phyloP scores from a whole-genome alignment of 2,113 vertebrate genomes.

The Anseranas semipalmata region DNA sequence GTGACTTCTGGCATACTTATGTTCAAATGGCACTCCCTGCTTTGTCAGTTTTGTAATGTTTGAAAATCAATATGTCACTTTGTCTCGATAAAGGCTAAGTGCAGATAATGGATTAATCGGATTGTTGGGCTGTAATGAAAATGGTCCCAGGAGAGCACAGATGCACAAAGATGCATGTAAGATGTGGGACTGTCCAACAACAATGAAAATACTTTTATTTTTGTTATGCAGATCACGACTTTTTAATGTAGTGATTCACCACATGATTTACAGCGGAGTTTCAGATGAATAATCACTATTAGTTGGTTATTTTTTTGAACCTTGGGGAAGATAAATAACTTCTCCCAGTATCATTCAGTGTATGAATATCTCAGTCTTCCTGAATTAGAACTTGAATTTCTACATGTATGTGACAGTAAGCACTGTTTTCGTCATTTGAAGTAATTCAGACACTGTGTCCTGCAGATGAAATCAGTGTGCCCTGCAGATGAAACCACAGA shows the following conservation, averaged over 20 bases:
- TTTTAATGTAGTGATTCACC: neutral
- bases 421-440: neutral
- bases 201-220: neutral
- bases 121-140: neutral
- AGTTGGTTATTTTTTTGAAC: neutral
- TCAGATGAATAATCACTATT: neutral
- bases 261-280: neutral
- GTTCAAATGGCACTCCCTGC: neutral
- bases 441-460: neutral
- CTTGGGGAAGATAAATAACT: neutral
- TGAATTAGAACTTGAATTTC: neutral
- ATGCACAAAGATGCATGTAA: neutral
- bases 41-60: conserved; percentile 21
- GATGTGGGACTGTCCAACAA: neutral
- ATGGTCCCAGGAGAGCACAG: neutral
- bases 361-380: neutral
- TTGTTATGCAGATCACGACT: neutral
- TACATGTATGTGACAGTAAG: neutral
- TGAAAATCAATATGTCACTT: conserved; percentile 1
- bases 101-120: conserved; percentile 26
- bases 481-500: neutral
- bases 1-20: neutral
- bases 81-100: conserved; percentile 46
- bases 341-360: neutral
- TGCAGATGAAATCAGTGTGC: neutral